Base-by-base conservation (phyloP, 2,113 vertebrate species). In the Nettapus auritus region DNA sequence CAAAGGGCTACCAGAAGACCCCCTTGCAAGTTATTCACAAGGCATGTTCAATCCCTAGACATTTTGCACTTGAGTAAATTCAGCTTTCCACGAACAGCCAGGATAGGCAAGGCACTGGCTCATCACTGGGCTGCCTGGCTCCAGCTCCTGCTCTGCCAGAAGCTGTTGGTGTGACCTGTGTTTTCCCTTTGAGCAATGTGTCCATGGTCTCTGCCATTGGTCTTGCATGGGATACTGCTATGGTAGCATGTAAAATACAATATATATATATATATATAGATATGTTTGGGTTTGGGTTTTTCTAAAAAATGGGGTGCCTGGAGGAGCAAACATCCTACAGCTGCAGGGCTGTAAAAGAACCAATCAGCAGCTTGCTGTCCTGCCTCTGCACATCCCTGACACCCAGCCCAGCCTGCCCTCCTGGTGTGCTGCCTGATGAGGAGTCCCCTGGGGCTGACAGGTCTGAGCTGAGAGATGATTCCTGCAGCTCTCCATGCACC, bases 91-190 rank as follows among this genome's bases (percentile, higher is more conserved):
- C 1, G 2, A 36, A 20, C 0, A 0, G 20, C 5, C 26, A 25
- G 48, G 38, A 28, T 42, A 29, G 19, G 70, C 15, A 66, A 66
- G 23, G 31, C 14, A 5, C 31, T 23, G 38, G 9, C 25, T 42
- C 55, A 38, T 38, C 28, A 11, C 26, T 62, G 34, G 19, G 26
- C 1, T 5, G 59, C 25, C 3, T 16, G n/a, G 21, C 64, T 63
- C n/a, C 40, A 40, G 19, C n/a, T 55, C 26, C 67, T 76, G 56
- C 38, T 33, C 57, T 67, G 14, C 40, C 64, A 62, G n/a, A 60
- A 55, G 23, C 0, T 1, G 21, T n/a, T 50, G 20, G 2, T 33
- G 3, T 6, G 62, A 55, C 18, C 46, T 11, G 8, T 0, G 17
- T 82, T 69, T 79, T 15, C 31, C 57, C 31, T 7, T 10, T 10